These are phyloP conservation scores for Uropsilus gracilis DNA, from an alignment of 2,113 vertebrate species.

Conservation along the genomic window DNA sequence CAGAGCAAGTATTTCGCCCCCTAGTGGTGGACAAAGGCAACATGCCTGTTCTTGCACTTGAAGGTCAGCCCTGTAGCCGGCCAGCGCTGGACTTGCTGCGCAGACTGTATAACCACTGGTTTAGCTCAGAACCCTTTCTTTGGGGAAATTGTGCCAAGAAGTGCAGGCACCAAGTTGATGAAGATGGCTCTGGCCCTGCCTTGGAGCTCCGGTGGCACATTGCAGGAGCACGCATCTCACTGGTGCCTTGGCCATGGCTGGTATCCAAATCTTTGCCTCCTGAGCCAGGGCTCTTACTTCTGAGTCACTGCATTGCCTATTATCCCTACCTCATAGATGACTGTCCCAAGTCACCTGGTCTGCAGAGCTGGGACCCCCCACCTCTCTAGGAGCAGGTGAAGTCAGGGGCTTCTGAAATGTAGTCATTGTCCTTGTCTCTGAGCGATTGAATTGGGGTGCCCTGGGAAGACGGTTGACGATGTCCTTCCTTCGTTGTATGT, in stretches of 20 bases:
- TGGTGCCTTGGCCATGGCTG: not conserved
- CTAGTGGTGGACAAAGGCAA: constrained; percentile 33
- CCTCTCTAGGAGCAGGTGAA: not conserved
- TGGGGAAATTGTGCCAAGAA: not conserved
- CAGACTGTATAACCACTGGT: not conserved
- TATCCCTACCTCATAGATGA: not conserved
- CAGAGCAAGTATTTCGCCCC: not conserved
- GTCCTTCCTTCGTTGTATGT: not conserved
- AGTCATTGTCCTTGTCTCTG: not conserved
- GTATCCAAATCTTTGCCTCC: not conserved
- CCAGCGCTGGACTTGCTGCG: rapidly evolving
- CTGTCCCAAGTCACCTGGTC: not conserved
- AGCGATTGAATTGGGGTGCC: not conserved
- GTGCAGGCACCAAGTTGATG: not conserved
- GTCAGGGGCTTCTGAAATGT: not conserved
- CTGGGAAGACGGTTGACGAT: not conserved
- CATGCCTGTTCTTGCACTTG: not conserved
- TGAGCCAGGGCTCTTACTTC: not conserved
- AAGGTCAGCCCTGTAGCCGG: not conserved
- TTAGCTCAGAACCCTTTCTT: not conserved
- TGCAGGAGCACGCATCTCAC: not conserved
- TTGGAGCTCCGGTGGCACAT: not conserved
- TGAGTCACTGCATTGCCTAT: not conserved
- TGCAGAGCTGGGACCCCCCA: rapidly evolving
- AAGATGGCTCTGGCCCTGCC: not conserved